Percentiles rank a stretch among this genome's conserved stretches.
These are phyloP conservation scores for Sinhomidia bicolor DNA, from an alignment of 2,888 invertebrate species.

Conservation along the genomic window DNA sequence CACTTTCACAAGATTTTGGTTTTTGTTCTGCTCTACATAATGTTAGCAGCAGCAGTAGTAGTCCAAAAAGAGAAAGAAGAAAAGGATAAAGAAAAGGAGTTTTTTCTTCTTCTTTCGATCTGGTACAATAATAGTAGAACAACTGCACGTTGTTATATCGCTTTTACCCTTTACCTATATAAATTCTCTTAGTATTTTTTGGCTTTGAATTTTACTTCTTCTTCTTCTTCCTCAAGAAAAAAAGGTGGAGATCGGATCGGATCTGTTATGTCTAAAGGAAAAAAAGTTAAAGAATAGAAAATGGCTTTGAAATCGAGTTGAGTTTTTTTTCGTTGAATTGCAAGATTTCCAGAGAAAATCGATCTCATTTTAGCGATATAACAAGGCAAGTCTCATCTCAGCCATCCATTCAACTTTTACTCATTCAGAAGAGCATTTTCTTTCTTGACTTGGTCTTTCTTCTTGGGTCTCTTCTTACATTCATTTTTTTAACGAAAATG, in stretches of 20 bases:
- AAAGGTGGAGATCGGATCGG: neutral
- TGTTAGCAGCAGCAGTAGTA: too few species aligned
- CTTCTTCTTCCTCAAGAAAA: conserved; percentile 1
- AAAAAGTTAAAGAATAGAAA: neutral
- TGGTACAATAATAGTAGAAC: neutral
- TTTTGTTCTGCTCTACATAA: conserved; percentile 52
- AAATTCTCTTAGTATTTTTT: neutral
- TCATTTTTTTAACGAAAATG: neutral
- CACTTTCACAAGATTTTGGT: conserved; percentile 60
- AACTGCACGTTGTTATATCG: neutral
- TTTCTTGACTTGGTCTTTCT: neutral
- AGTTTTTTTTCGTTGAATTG: conserved; percentile 12
- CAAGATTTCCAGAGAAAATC: conserved; percentile 47
- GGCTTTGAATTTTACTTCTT: conserved; percentile 56
- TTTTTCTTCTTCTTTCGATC: too few species aligned
- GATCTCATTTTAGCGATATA: conserved; percentile 50
- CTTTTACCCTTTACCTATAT: conserved; percentile 1
- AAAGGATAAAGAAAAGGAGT: too few species aligned
- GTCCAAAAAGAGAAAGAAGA: conserved; percentile 23
- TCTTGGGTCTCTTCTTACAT: neutral
- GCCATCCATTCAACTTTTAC: conserved; percentile 66
- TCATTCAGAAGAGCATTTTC: conserved; percentile 42
- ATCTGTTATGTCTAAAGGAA: too few species aligned
- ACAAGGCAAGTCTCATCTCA: conserved; percentile 63
- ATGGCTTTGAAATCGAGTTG: conserved; percentile 46